Evolutionary conservation across 2,113 vertebrate species (phyloP), one percentile per base, ranked within the genome.

Genomic region (Nycticryphes semicollaris): DNA sequence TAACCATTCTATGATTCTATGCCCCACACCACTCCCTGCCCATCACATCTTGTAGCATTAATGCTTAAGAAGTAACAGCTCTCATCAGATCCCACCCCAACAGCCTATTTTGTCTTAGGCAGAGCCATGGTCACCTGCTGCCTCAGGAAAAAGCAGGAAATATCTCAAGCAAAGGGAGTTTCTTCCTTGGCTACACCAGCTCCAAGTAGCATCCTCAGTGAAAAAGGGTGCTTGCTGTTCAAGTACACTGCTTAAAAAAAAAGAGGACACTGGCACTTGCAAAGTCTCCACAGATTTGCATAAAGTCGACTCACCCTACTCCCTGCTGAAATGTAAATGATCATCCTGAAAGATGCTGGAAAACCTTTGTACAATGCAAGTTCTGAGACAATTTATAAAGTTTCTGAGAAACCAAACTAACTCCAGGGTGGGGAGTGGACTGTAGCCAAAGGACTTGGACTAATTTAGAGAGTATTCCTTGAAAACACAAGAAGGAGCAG

Each of bases 401-500:
- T 59, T 91, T 87, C 89, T 93, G 80, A 84, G 95, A 86, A 92
- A 92, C 39, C 56, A 72, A 68, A 75, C 33, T 73, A 33, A 69
- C 56, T 84, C 20, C 23, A 57, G 66, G 57, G 50, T 53, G 30
- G 37, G 72, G 76, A 94, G 62, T 14, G 20, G 19, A 59, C 22
- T 41, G 21, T 25, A 91, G 60, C 51, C 56, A 60, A 75, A 89
- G 62, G 87, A 70, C 33, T 79, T 95, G 87, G 70, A 53, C 19
- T 79, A 4, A 91, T 94, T 82, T 89, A 72, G 82, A 50, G 35
- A 87, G 13, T 69, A 43, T 91, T 94, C 62, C 77, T 79, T 94
- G 87, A 95, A 92, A 94, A 94, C 84, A 62, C 69, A 76, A 79
- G 47, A 87, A 87, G 47, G 6, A 82, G 12, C n/a, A 91, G 64